These are phyloP conservation scores for Emydocephalus ijimae DNA, from an alignment of 2,113 vertebrate genomes.

Conservation along the genomic window DNA sequence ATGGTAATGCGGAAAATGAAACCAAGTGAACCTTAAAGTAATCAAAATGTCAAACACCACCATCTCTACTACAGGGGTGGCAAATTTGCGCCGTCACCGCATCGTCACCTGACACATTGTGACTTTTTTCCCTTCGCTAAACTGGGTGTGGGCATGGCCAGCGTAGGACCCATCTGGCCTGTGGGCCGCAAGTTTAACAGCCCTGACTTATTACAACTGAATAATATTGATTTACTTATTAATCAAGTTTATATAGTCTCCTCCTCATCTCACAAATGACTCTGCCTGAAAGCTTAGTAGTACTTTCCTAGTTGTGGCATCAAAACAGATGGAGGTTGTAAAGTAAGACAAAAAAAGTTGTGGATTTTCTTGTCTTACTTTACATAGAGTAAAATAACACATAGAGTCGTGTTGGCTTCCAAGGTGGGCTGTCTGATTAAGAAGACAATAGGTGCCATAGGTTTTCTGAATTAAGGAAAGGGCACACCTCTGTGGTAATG, in stretches of 20 bases:
- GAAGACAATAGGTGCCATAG: background rate
- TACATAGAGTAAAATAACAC: no score
- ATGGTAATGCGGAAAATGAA: background rate
- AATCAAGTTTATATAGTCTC: background rate
- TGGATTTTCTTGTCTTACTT: background rate
- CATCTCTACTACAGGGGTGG: background rate
- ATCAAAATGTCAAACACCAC: background rate
- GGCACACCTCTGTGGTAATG: background rate
- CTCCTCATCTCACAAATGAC: background rate
- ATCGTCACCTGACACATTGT: no score
- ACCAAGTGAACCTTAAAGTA: background rate
- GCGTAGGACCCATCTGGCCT: no score
- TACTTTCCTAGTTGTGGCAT: background rate
- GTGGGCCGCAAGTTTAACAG: no score
- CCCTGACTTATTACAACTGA: background rate
- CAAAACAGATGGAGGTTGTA: background rate
- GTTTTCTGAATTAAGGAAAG: background rate
- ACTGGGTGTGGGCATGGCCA: no score
- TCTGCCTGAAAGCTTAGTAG: background rate
- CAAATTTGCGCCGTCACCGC: no score
- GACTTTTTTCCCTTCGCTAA: no score
- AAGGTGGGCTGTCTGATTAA: background rate
- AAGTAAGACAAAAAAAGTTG: background rate
- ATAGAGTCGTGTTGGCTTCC: background rate
- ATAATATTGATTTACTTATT: background rate